Evolutionary conservation across 2,113 vertebrate species (phyloP), one percentile per base, ranked within the genome.

Genomic region (Calyptomena viridis): DNA sequence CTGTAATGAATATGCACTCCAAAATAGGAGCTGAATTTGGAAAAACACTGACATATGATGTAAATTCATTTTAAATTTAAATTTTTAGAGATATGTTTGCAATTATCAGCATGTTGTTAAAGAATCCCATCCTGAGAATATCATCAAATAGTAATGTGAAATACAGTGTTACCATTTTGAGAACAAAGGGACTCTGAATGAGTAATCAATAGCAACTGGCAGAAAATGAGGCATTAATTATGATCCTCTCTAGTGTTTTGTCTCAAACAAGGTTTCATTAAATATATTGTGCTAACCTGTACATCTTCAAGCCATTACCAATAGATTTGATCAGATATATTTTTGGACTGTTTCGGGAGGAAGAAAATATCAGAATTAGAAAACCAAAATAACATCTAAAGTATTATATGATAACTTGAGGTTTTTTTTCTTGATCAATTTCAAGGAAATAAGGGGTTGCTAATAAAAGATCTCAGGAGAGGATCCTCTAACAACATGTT

Each of bases 181-280:
- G 97, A 98, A 98, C 97, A 98, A 98, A 98, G 96, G 88, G 92
- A 96, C 96, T 94, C 92, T 98, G 97, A 98, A 98, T 98, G 97
- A 98, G 98, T 98, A 98, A 98, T 98, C 98, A 98, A 98, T 98
- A 98, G 97, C 97, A 98, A 98, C 97, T 96, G 96, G 96, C 96
- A 98, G 97, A 98, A 98, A 98, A 98, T 97, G 97, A 98, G 97
- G 97, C 96, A 97, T 98, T 98, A 98, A 98, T 98, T 98, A 98
- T 93, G 92, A 98, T 97, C 92, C 95, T 98, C 97, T 98, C 96
- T 75, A 92, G 96, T 97, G 97, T 98, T 98, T 98, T 98, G 97
- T 98, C 97, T 98, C 97, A 97, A 96, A 97, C 96, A 98, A 97
- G 97, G 97, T 98, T 98, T 98, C 98, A 98, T 98, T 98, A 98